Conservation (phyloP, 2,888 invertebrate genomes). For the Endotricha flammealis region DNA sequence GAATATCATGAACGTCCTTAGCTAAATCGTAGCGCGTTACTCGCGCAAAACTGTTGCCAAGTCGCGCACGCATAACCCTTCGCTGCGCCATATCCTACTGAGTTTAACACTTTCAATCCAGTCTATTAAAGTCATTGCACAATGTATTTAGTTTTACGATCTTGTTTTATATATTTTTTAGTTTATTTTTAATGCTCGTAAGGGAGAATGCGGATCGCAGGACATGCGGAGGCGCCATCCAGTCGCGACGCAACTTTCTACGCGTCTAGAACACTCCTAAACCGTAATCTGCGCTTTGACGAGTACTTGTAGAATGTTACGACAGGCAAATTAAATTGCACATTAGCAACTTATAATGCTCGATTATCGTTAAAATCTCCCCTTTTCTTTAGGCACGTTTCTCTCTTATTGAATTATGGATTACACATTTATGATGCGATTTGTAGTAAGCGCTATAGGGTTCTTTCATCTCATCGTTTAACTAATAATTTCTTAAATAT, state of each 20-base stretch:
- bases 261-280: slow-evolving; percentile 74
- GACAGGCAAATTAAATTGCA: slow-evolving; percentile 68
- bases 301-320: slow-evolving; percentile 66
- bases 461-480: neutral
- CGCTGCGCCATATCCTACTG: neutral
- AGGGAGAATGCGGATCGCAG: slow-evolving; percentile 73
- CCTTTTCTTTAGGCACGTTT: slow-evolving; percentile 29
- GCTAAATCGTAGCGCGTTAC: too few species aligned
- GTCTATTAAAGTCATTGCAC: slow-evolving; percentile 47
- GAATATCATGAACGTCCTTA: too few species aligned
- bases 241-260: slow-evolving; percentile 78
- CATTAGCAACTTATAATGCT: slow-evolving; percentile 54
- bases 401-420: slow-evolving; percentile 16
- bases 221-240: slow-evolving; percentile 69
- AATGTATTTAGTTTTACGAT: slow-evolving; percentile 56
- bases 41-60: too few species aligned
- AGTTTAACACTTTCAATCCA: neutral
- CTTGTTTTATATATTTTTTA: slow-evolving; percentile 56
- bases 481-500: too few species aligned
- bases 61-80: too few species aligned
- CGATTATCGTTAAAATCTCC: slow-evolving; percentile 35
- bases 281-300: slow-evolving; percentile 75
- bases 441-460: too few species aligned
- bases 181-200: slow-evolving; percentile 59
- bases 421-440: too few species aligned